Percentiles rank a stretch among this genome's conserved stretches.
phyloP scores from a whole-genome alignment of 2,113 vertebrate species.

The Hippopotamus amphibius region DNA sequence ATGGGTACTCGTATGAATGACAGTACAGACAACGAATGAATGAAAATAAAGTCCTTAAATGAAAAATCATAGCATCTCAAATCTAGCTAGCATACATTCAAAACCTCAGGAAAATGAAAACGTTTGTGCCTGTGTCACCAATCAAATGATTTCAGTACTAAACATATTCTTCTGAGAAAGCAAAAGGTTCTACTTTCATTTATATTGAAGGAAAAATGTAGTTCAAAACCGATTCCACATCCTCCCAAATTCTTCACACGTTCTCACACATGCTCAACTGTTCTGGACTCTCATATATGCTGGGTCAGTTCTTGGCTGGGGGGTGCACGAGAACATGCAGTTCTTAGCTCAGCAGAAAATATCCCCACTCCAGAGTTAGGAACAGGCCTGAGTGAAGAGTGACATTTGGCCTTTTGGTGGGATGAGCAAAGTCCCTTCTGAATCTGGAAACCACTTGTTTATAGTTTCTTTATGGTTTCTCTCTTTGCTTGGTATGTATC shows the following conservation, averaged over 20 bases:
- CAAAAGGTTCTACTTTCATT: neutral
- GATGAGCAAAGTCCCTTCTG: neutral
- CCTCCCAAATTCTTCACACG: neutral
- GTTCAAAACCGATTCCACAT: neutral
- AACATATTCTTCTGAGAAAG: neutral
- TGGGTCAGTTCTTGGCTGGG: neutral
- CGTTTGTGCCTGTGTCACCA: too few species aligned
- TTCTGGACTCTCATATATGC: neutral
- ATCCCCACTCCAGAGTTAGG: neutral
- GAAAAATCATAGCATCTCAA: neutral
- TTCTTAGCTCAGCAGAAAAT: neutral
- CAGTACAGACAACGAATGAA: neutral
- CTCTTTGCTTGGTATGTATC: neutral
- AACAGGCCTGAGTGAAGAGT: neutral
- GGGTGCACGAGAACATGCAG: neutral
- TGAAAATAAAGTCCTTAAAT: neutral
- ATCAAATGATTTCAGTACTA: neutral
- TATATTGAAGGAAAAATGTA: neutral
- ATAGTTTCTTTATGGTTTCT: neutral
- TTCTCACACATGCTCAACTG: neutral
- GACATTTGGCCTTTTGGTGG: neutral
- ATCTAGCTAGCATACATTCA: neutral
- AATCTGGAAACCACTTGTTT: neutral
- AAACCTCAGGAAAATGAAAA: neutral
- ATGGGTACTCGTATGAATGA: neutral